A percentile compares a stretch with the other conserved stretches of the same genome.
phyloP scores from a whole-genome alignment of 2,888 invertebrate genomes.

The Diarsia brunnea region DNA sequence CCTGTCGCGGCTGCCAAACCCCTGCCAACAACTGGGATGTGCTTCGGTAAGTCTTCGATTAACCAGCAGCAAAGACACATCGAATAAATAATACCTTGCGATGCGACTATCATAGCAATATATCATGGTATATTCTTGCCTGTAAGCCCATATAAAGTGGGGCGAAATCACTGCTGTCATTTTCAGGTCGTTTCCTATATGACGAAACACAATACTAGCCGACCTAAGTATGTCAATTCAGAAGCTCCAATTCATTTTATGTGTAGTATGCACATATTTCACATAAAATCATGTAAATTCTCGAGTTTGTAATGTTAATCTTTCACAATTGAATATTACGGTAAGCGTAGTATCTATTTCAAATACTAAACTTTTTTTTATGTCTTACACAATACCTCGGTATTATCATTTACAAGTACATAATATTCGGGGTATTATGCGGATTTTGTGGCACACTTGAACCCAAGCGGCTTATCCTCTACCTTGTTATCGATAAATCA shows the following conservation, averaged over 20 bases:
- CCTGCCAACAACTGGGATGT: conserved; percentile 83
- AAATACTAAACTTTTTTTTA: conserved; percentile 32
- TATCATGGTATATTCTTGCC: too few species aligned
- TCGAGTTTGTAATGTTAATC: conserved; percentile 3
- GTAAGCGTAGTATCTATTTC: conserved; percentile 26
- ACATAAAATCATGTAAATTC: conserved; percentile 16
- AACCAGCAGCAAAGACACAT: background rate
- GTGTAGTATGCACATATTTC: conserved; percentile 28
- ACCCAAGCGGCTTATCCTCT: conserved; percentile 41
- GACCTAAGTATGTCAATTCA: conserved; percentile 18
- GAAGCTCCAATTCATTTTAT: background rate
- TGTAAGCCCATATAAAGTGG: background rate
- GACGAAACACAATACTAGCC: background rate
- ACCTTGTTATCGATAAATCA: conserved; percentile 25
- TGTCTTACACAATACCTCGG: background rate
- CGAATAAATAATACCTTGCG: background rate
- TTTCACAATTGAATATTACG: conserved; percentile 3
- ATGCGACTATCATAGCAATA: background rate
- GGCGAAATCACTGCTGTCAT: conserved; percentile 7
- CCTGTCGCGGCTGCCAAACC: conserved; percentile 79
- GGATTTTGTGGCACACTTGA: conserved; percentile 22
- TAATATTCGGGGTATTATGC: conserved; percentile 13
- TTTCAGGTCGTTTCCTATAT: conserved; percentile 11
- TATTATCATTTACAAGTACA: conserved; percentile 14
- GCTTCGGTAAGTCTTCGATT: conserved; percentile 82